A percentile compares a stretch with the other conserved stretches of the same genome.
These are phyloP conservation scores for Melitaea cinxia DNA, from an alignment of 1,140 invertebrate genomes.

Conservation along the genomic window DNA sequence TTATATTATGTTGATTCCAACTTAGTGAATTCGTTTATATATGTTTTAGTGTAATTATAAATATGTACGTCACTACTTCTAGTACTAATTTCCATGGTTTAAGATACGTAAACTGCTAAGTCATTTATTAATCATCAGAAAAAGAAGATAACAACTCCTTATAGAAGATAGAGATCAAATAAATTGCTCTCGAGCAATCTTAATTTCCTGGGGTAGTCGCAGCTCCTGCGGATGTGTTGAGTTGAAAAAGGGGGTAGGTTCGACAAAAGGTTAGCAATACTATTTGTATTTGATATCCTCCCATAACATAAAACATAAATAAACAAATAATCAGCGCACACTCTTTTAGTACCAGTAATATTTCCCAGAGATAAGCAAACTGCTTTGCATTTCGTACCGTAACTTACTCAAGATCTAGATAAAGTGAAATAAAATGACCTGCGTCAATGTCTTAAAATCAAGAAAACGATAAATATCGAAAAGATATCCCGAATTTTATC, in stretches of 20 bases:
- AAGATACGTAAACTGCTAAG: too few relatives aligned
- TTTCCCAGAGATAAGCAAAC: slow-evolving; percentile 26
- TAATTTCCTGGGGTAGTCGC: too few relatives aligned
- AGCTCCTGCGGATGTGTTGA: too few relatives aligned
- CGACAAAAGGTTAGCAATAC: too few relatives aligned
- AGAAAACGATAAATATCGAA: slow-evolving; percentile 47
- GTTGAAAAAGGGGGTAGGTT: too few relatives aligned
- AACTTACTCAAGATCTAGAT: slow-evolving; percentile 28
- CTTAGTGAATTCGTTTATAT: neutral
- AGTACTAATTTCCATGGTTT: too few relatives aligned
- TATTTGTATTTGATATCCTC: too few relatives aligned
- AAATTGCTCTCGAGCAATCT: too few relatives aligned
- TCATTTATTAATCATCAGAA: too few relatives aligned
- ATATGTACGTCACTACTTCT: neutral
- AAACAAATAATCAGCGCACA: neutral
- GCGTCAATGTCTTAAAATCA: slow-evolving; percentile 51
- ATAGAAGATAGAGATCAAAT: too few relatives aligned
- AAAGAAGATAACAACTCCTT: too few relatives aligned
- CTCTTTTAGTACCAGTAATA: slow-evolving; percentile 21
- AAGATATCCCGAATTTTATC: slow-evolving; percentile 51
- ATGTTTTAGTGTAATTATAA: neutral
- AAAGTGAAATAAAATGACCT: slow-evolving; percentile 42
- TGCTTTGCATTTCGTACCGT: slow-evolving; percentile 24
- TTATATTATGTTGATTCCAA: neutral
- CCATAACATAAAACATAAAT: too few relatives aligned